These are phyloP conservation scores for Amblyopsis hoosieri DNA, from an alignment of 2,797 vertebrate species.

Conservation along the genomic window DNA sequence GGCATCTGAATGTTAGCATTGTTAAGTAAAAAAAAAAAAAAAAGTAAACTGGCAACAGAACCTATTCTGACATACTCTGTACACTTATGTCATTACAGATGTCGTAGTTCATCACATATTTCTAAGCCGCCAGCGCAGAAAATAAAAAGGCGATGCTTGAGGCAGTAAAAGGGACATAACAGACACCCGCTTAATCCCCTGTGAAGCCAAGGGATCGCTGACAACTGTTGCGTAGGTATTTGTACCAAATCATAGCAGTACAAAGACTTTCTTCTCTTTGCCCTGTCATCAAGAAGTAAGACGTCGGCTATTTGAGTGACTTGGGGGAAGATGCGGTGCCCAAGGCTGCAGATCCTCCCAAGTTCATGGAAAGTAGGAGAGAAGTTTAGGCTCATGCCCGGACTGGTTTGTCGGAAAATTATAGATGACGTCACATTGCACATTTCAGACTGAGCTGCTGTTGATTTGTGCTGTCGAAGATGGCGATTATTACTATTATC, in stretches of 20 bases:
- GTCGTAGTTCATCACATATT: too few relatives aligned
- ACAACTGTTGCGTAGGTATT: conserved; percentile 30
- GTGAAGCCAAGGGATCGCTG: conserved; percentile 12
- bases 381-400: conserved; percentile 3
- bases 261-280: conserved; percentile 5
- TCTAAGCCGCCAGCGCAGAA: conserved; percentile 8
- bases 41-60: too few relatives aligned
- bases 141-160: conserved; percentile 16
- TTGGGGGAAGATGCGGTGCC: conserved; percentile 16
- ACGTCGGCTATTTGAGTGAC: conserved; percentile 34
- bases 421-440: conserved; percentile 23
- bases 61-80: too few relatives aligned
- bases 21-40: too few relatives aligned
- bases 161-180: too few relatives aligned
- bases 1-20: too few relatives aligned
- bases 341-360: conserved; percentile 22
- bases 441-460: conserved; percentile 4
- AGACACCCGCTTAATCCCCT: conserved; percentile 12
- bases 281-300: conserved; percentile 27
- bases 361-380: conserved; percentile 26
- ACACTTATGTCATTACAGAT: too few relatives aligned
- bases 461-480: conserved; percentile 25
- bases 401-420: conserved; percentile 11
- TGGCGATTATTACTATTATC: conserved; percentile 22
- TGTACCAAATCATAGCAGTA: conserved; percentile 14